Evolutionary conservation across 1,140 invertebrate genomes (phyloP).

Genomic region (Adelges cooleyi): DNA sequence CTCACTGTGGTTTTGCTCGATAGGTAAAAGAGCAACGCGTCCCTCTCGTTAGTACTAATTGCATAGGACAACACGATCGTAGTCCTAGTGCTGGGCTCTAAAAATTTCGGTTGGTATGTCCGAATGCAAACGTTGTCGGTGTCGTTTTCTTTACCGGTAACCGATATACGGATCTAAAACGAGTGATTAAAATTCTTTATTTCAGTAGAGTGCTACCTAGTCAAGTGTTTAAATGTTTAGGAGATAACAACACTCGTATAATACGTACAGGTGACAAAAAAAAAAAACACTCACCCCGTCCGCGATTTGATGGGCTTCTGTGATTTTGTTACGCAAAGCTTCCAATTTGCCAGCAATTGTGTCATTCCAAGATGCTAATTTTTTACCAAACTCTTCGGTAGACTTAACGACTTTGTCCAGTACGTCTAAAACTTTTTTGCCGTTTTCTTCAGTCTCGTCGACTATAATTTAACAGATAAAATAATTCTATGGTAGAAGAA

Average conservation of each 20-base stretch:
- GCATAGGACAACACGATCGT: constrained; percentile 56
- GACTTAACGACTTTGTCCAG: constrained; percentile 15
- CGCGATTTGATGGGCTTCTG: constrained; percentile 64
- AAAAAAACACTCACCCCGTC: constrained; percentile 50
- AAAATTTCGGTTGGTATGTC: constrained; percentile 50
- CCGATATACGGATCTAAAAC: constrained; percentile 66
- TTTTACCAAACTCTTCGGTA: constrained; percentile 41
- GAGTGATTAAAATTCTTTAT: too few relatives aligned
- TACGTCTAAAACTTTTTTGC: constrained; percentile 33
- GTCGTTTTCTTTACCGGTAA: constrained; percentile 40
- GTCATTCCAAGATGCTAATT: constrained; percentile 49
- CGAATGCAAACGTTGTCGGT: constrained; percentile 43
- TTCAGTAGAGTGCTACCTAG: too few relatives aligned
- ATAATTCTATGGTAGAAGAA: constrained; percentile 33
- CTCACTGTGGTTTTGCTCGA: constrained; percentile 47
- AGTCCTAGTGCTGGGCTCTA: constrained; percentile 57
- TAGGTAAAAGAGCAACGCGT: constrained; percentile 56
- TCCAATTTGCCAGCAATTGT: constrained; percentile 49
- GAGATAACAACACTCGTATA: not conserved
- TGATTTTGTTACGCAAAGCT: constrained; percentile 58
- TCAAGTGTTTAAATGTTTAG: too few relatives aligned
- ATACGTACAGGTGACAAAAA: not conserved
- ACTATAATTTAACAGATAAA: constrained; percentile 26
- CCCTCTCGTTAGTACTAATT: constrained; percentile 45
- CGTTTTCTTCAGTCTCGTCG: constrained; percentile 32